phyloP scores from a whole-genome alignment of 2,797 vertebrate species.

The Agapornis canus region DNA sequence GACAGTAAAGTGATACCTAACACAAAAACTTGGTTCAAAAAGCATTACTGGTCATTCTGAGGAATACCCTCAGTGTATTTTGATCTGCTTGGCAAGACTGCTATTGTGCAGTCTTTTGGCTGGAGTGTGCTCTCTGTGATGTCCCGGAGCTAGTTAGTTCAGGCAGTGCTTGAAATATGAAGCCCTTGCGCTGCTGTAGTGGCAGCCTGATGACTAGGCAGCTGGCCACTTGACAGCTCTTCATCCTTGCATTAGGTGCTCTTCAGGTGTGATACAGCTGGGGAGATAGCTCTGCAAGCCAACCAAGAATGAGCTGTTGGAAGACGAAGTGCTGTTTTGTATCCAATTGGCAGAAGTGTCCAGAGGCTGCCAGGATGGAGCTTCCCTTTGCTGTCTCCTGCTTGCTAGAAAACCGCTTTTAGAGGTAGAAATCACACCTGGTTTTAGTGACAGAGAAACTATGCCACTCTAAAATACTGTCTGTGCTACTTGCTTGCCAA shows the following conservation, averaged over 20 bases:
- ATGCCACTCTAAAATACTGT: background rate
- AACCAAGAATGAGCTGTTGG: background rate
- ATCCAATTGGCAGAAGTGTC: background rate
- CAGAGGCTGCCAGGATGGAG: background rate
- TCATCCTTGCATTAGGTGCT: background rate
- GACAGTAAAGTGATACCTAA: background rate
- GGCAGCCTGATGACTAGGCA: background rate
- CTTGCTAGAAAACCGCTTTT: background rate
- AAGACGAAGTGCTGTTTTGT: background rate
- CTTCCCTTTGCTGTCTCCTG: background rate
- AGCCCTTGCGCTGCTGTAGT: accelerated
- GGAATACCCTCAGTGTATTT: background rate
- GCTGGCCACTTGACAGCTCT: background rate
- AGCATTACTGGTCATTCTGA: background rate
- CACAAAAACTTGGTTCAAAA: background rate
- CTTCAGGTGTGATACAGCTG: background rate
- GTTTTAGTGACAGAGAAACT: background rate
- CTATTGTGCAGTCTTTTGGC: background rate
- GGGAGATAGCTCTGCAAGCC: background rate
- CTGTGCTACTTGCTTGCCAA: background rate
- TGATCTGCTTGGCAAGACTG: background rate
- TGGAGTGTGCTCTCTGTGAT: background rate
- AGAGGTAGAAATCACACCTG: background rate
- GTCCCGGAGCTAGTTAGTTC: background rate
- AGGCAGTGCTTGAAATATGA: background rate